Evolutionary conservation across 2,113 vertebrate genomes (phyloP).

Genomic region (Blennius ocellaris): DNA sequence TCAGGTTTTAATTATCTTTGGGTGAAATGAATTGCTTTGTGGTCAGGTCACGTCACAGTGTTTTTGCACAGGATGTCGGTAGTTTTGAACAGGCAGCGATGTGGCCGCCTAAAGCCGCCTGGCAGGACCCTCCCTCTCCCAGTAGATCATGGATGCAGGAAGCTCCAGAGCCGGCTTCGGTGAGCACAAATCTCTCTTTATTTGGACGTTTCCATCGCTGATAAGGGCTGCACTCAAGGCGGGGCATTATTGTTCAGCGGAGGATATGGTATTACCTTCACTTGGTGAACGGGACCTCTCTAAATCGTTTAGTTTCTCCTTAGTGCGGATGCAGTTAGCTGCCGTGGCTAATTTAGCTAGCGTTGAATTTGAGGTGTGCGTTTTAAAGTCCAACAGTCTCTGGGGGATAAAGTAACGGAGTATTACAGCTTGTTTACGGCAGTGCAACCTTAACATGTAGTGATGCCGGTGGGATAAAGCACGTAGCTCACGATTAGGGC

Average conservation of each 20-base stretch:
- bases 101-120: conserved; percentile 14
- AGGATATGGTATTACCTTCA: not conserved
- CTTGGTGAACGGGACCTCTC: not conserved
- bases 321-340: conserved; percentile 39
- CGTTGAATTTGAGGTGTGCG: not conserved
- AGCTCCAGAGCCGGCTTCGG: conserved; percentile 81
- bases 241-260: not conserved
- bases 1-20: conserved; percentile 28
- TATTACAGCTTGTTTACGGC: not conserved
- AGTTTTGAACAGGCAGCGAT: conserved; percentile 66
- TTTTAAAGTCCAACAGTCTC: not conserved
- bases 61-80: not conserved
- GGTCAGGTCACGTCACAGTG: not conserved
- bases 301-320: not conserved
- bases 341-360: conserved; percentile 25
- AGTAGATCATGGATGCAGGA: conserved; percentile 75
- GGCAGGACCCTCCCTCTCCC: conserved; percentile 62
- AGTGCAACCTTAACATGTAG: not conserved
- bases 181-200: conserved; percentile 56
- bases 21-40: not conserved
- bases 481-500: no score
- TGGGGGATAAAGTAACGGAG: not conserved
- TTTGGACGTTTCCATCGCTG: not conserved
- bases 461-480: no score
- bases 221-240: not conserved